These are phyloP conservation scores for Sciurus vulgaris DNA, from an alignment of 2,797 vertebrate species.

Conservation along the genomic window DNA sequence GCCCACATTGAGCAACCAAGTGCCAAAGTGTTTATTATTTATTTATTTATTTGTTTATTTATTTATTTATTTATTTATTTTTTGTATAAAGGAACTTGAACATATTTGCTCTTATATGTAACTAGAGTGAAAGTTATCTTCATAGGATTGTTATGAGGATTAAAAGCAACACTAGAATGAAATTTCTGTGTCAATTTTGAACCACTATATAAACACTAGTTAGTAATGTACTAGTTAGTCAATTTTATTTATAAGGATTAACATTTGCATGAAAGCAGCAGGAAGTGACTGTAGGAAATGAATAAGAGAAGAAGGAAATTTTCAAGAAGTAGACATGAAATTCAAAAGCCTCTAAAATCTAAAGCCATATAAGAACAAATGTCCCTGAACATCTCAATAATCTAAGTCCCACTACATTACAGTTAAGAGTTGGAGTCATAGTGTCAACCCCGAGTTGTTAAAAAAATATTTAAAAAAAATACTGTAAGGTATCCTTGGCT, in stretches of 20 bases:
- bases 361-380: neutral
- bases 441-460: neutral
- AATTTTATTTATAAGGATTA: neutral
- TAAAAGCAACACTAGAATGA: neutral
- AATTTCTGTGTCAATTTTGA: neutral
- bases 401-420: neutral
- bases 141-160: neutral
- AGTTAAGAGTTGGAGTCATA: neutral
- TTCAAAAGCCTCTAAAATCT: neutral
- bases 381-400: neutral
- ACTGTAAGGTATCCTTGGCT: neutral
- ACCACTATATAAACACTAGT: neutral
- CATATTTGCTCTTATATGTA: neutral
- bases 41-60: neutral
- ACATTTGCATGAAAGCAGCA: neutral
- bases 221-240: neutral
- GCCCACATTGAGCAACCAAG: neutral
- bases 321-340: neutral
- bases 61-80: neutral
- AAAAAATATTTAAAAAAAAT: conserved; percentile 28
- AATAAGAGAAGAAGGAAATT: neutral
- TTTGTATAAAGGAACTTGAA: neutral
- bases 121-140: neutral
- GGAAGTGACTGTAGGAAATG: neutral
- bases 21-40: neutral